A percentile compares a stretch with the other conserved stretches of the same genome.
Conservation (phyloP, 2,113 vertebrate genomes). For the Nicator chloris region DNA sequence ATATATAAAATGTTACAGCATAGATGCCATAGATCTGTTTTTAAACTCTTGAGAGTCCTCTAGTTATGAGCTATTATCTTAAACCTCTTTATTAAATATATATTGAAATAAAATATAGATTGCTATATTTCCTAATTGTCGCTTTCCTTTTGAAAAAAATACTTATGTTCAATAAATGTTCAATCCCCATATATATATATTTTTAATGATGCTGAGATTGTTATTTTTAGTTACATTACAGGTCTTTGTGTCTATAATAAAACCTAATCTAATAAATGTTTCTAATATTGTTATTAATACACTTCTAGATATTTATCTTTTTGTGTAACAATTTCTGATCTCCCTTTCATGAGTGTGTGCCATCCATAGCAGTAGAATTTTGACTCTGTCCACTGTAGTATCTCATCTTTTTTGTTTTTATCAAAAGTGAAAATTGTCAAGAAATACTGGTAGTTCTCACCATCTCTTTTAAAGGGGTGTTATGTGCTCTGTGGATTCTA, state of each 20-base stretch:
- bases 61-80: neutral
- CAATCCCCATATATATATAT: neutral
- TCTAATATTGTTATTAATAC: neutral
- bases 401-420: neutral
- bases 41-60: neutral
- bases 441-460: neutral
- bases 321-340: neutral
- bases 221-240: neutral
- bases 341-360: neutral
- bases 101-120: neutral
- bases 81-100: neutral
- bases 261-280: neutral
- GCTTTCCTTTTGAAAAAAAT: neutral
- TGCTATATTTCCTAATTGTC: neutral
- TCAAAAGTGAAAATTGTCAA: neutral
- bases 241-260: neutral
- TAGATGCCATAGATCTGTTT: neutral
- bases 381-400: accelerated
- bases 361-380: neutral
- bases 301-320: neutral
- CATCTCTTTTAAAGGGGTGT: neutral
- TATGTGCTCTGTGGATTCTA: neutral
- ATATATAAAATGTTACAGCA: neutral
- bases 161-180: neutral
- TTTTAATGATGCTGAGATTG: neutral